These are phyloP conservation scores for Sanderia malayensis DNA, from an alignment of 30 jellyfish, hydroid and myxozoan species.

Conservation along the genomic window DNA sequence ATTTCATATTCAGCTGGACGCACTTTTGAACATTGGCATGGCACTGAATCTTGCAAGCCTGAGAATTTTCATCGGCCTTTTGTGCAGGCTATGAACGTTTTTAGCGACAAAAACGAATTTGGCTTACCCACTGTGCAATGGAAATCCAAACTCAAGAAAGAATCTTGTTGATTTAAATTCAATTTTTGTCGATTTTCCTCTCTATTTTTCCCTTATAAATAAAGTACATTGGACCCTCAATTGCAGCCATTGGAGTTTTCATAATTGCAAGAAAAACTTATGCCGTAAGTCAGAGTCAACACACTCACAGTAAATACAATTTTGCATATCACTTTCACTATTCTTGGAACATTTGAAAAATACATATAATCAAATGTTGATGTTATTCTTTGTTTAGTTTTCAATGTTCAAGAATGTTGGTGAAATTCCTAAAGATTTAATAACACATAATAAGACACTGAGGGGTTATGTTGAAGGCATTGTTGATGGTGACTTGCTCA, in stretches of 20 bases:
- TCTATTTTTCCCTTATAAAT: background rate
- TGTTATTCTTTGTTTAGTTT: slow-evolving; percentile 14
- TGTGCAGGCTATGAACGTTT: too few relatives aligned
- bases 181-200: background rate
- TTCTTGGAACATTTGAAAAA: too few relatives aligned
- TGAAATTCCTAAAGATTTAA: slow-evolving; percentile 32
- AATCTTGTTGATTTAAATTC: background rate
- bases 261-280: slow-evolving; percentile 10
- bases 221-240: slow-evolving; percentile 20
- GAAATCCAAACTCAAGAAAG: background rate
- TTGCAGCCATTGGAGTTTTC: slow-evolving; percentile 23
- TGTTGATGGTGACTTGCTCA: slow-evolving; percentile 11
- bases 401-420: slow-evolving; percentile 28
- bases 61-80: too few relatives aligned
- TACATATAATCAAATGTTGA: background rate
- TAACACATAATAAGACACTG: slow-evolving; percentile 24
- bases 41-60: background rate
- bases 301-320: too few relatives aligned
- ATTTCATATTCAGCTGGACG: background rate
- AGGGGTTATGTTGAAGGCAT: slow-evolving; percentile 38
- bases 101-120: background rate
- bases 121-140: background rate
- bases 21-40: background rate
- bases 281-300: slow-evolving; percentile 27
- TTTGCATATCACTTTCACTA: too few relatives aligned